Percentiles rank a stretch among this genome's conserved stretches.
Conservation (phyloP, 2,113 vertebrate species). For the Saguinus midas region DNA sequence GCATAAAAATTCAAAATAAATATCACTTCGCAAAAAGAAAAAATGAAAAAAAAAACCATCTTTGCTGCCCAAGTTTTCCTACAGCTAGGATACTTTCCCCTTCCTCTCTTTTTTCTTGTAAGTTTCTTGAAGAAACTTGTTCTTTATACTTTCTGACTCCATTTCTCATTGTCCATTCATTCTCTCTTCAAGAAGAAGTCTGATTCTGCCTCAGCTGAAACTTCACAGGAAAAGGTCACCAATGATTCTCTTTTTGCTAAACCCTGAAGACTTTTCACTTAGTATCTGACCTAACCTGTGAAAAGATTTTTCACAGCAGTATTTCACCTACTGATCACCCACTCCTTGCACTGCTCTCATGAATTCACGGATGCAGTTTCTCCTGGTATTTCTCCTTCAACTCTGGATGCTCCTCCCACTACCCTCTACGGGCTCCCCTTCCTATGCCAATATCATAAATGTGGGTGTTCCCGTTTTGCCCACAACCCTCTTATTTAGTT, state of each 20-base stretch:
- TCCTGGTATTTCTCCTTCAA: neutral
- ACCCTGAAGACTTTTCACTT: neutral
- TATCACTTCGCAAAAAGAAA: neutral
- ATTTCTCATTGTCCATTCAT: neutral
- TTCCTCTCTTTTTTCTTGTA: neutral
- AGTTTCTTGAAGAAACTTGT: neutral
- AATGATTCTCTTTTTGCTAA: neutral
- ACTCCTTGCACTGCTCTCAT: neutral
- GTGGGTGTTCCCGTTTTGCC: neutral
- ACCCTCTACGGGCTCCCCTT: neutral
- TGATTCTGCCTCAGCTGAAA: neutral
- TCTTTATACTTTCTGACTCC: neutral
- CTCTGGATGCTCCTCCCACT: neutral
- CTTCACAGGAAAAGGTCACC: neutral
- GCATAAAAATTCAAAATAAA: neutral
- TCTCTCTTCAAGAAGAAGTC: neutral
- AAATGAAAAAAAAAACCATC: neutral
- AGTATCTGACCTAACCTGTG: neutral
- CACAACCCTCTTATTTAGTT: neutral
- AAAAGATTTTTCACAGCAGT: neutral
- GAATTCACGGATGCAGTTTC: neutral
- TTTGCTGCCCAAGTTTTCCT: neutral
- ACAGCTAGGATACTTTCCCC: neutral
- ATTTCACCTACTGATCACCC: neutral
- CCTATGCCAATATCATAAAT: neutral